Evolutionary conservation across 2,888 invertebrate genomes (phyloP), one percentile per base, ranked within the genome.

Genomic region (Drosophila heteroneura): DNA sequence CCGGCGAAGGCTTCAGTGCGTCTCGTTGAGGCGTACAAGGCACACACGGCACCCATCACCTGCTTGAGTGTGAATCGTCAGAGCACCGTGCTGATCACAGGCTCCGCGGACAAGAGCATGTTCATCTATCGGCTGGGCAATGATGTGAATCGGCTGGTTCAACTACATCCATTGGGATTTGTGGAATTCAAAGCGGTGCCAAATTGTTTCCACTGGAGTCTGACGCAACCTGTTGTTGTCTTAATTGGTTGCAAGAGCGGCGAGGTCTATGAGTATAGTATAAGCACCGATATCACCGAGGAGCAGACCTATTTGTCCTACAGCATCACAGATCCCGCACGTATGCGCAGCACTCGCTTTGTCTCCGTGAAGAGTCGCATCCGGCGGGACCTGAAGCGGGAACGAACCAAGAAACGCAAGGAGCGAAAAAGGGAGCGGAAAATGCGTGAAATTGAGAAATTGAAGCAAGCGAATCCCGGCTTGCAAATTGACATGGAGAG

Each of bases 101-200:
- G 95, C 12, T 95, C 96, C 2, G 94, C 94, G 71, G 97, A 97
- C 90, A 93, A 92, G 19, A 96, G 96, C 0, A 94, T 97, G 77
- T 97, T 97, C 84, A 93, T 96, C 64, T 96, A 96, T 86, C 90
- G 93, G 39, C 76, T 97, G 26, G 63, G 87, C 0, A 64, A 35
- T 3, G 91, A 92, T 16, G 68, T 58, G 7, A 93, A 93, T 28
- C 94, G 94, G 0, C 94, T 94, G 62, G 89, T 93, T 1, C 85
- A 85, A 2, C 82, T 97, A 57, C 84, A 94, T 10, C 96, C 96
- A 26, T 94, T 97, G 49, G 97, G 97, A 0, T 97, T 95, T 78
- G 94, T 97, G 19, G 94, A 94, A 62, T 94, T 96, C 0, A 95
- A 95, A 0, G 96, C 95, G 53, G 93, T 94, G 54, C 95, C 96